Percentiles rank a stretch among this genome's conserved stretches.
These are phyloP conservation scores for Pollenia angustigena DNA, from an alignment of 2,888 invertebrate species.

Conservation along the genomic window DNA sequence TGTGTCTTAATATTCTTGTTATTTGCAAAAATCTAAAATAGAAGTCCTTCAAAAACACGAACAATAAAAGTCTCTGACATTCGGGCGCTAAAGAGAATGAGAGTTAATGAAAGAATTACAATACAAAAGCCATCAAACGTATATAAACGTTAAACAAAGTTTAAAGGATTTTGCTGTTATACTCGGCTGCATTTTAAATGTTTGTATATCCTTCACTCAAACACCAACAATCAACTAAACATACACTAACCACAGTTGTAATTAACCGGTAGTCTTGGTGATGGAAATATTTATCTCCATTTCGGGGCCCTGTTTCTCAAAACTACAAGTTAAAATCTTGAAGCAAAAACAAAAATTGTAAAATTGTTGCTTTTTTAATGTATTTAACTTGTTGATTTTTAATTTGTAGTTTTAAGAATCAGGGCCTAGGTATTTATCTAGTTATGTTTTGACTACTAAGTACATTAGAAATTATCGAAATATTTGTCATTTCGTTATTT, in stretches of 20 bases:
- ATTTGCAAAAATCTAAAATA: neutral
- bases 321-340: too few species aligned
- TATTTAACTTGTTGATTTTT: too few species aligned
- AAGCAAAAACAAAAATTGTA: too few species aligned
- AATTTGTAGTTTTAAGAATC: too few species aligned
- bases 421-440: too few species aligned
- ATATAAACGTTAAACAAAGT: constrained; percentile 35
- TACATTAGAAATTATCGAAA: too few species aligned
- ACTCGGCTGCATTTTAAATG: constrained; percentile 26
- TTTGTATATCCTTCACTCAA: constrained; percentile 21
- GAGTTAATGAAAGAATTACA: constrained; percentile 52
- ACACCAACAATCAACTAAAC: neutral
- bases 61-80: constrained; percentile 24
- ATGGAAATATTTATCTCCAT: too few species aligned
- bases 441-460: too few species aligned
- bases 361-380: too few species aligned
- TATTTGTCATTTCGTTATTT: too few species aligned
- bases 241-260: neutral
- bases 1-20: neutral
- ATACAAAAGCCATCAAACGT: constrained; percentile 37
- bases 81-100: constrained; percentile 12
- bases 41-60: constrained; percentile 1
- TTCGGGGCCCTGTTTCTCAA: too few species aligned
- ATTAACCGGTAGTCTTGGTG: neutral
- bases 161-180: constrained; percentile 8